Evolutionary conservation across 2,888 invertebrate species (phyloP), one percentile per base, ranked within the genome.

Genomic region (Torymus aiolomorphi): DNA sequence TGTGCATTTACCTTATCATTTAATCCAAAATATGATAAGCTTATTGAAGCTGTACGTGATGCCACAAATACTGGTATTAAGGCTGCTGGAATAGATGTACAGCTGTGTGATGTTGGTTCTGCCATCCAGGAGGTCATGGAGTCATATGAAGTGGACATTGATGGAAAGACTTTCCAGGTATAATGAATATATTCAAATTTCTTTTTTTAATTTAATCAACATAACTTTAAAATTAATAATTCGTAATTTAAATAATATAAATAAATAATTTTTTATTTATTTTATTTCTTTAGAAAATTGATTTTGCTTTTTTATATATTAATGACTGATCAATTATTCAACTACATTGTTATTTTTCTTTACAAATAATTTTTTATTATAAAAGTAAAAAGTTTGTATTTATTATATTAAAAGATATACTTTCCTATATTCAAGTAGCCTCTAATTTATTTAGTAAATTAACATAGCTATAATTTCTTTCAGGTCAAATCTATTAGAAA

Each of bases 71-170:
- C 99, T 2, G 99, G 99, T 49, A 99, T 99, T 85, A 95, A 94
- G 89, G 96, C 95, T 82, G 95, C 97, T 0, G 99, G 99, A 16
- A 98, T 99, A 82, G 99, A 99, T 91, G 99, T 98, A 0, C 95
- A 97, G 88, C 93, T 99, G 79, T 98, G 99, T 90, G 99, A 99
- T 88, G 96, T 99, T 83, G 99, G 96, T 13, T 96, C 97, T 82
- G 96, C 97, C 1, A 97, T 99, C 85, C 99, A 99, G 90, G 99
- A 99, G 92, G 98, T 98, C 0, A 99, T 99, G 99, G 99, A 99
- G 89, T 98, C 98, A 0, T 98, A 99, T 90, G 99, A 99, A 92
- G 94, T 99, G 8, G 99, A 99, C 90, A 90, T 99, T 76, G 97
- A 99, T 90, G 99, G 99, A 54, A 97, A 97, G 91, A 96, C 96